Base-by-base conservation (phyloP, 2,113 vertebrate genomes). In the Pangasianodon gigas region DNA sequence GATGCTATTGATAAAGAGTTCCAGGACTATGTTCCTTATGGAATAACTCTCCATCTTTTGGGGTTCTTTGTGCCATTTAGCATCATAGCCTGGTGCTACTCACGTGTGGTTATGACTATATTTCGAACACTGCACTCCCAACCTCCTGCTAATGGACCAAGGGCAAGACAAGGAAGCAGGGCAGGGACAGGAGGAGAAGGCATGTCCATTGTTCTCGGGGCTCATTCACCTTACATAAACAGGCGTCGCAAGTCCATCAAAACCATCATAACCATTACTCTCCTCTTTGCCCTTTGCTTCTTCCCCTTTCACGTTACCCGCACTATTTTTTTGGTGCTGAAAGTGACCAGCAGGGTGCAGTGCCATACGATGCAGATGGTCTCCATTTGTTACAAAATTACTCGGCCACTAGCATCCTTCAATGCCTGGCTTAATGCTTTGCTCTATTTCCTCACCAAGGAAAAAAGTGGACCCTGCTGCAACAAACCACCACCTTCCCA, bases 371-470 rank as follows among this genome's bases (percentile, higher is more conserved):
- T 96, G 93, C 93, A 94, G 89, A 91, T 95, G 58, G 95, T 97
- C 79, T 96, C 96, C 74, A 96, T 97, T 90, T 97, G 96, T 93
- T 97, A 97, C 90, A 97, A 97, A 92, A 96, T 97, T 71, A 97
- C 96, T 7, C 92, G 96, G 65, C 96, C 96, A 1, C 93, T 97
- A 69, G 96, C 96, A 19, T 96, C 96, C 46, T 97, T 96, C 92
- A 97, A 97, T 7, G 96, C 96, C 79, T 97, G 96, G 95, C 95
- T 97, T 85, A 97, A 97, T 4, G 96, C 96, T 1, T 93, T 97
- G 32, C 95, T 97, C 10, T 97, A 97, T 93, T 97, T 97, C 91
- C 93, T 97, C 60, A 97, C 96, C 0, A 96, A 96, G n/a, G 96
- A 97, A 62, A 94, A 96, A 84, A 93, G 94, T n/a, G 86, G 92